Evolutionary conservation across 1,140 invertebrate genomes (phyloP).

Genomic region (Agrilus planipennis): DNA sequence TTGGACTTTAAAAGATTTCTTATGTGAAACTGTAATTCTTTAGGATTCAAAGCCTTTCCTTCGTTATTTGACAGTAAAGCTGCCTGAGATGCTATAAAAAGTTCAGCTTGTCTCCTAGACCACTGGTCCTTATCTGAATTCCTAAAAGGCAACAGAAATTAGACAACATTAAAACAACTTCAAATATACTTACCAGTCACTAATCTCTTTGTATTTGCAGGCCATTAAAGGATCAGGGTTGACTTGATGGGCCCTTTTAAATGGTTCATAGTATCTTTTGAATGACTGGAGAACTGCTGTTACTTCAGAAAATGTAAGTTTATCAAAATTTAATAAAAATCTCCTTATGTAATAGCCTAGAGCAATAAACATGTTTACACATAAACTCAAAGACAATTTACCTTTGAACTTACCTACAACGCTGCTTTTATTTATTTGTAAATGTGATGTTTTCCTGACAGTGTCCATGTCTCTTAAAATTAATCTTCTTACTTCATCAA

Average conservation of each 20-base stretch:
- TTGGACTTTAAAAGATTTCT: conserved; percentile 65
- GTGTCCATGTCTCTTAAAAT: conserved; percentile 21
- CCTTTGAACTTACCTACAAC: conserved; percentile 33
- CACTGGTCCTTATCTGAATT: conserved; percentile 45
- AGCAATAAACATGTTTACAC: too few species aligned
- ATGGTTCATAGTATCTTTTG: conserved; percentile 42
- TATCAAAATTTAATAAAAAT: conserved; percentile 68
- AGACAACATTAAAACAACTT: neutral
- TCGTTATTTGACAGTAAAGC: conserved; percentile 70
- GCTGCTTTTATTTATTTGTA: conserved; percentile 26
- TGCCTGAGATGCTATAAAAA: conserved; percentile 76
- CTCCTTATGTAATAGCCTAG: conserved; percentile 65
- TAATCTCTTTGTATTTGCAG: neutral
- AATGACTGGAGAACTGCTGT: conserved; percentile 55
- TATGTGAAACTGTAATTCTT: conserved; percentile 62
- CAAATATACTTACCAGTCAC: neutral
- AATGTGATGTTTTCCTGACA: conserved; percentile 26
- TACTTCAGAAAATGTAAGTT: conserved; percentile 69
- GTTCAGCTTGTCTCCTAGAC: conserved; percentile 76
- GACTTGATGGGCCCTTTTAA: neutral
- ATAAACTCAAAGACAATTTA: conserved; percentile 20
- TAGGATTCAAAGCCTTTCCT: conserved; percentile 60
- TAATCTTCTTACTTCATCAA: conserved; percentile 41
- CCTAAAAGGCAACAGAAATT: conserved; percentile 24
- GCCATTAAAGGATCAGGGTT: neutral